Evolutionary conservation across 2,888 invertebrate genomes (phyloP).

Genomic region (Hyposoter dolosus): DNA sequence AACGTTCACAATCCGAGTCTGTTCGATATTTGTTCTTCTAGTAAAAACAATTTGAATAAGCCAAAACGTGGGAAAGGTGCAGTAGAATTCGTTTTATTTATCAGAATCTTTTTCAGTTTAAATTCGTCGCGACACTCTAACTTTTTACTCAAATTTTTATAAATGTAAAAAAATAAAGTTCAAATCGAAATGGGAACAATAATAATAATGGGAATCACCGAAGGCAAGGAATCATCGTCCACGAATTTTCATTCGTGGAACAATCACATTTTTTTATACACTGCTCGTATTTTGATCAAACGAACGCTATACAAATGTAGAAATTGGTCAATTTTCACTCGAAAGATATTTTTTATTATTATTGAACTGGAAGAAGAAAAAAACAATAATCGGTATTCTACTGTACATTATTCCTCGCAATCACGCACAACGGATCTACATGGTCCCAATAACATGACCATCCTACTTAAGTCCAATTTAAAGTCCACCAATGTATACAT

Average conservation of each 20-base stretch:
- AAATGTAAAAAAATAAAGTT: constrained; percentile 10
- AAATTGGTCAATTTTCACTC: no score
- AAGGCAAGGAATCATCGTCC: neutral
- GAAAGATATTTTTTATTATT: neutral
- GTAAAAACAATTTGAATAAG: neutral
- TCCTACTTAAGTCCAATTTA: constrained; percentile 70
- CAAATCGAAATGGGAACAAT: constrained; percentile 26
- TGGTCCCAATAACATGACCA: constrained; percentile 65
- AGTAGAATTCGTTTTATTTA: constrained; percentile 12
- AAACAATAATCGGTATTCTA: constrained; percentile 46
- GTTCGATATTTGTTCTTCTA: constrained; percentile 9
- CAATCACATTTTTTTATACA: neutral
- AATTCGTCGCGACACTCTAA: neutral
- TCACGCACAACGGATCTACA: constrained; percentile 60
- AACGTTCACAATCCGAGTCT: constrained; percentile 30
- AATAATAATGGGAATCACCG: neutral
- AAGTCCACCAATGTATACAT: constrained; percentile 61
- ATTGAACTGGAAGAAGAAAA: neutral
- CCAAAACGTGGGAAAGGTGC: neutral
- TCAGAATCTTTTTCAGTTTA: neutral
- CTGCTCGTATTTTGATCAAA: neutral
- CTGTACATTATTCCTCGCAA: constrained; percentile 54
- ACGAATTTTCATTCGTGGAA: neutral
- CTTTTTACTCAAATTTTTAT: neutral
- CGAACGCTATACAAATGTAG: neutral